These are phyloP conservation scores for Micoletzkya japonica DNA, from an alignment of 2,888 invertebrate genomes.

Conservation along the genomic window DNA sequence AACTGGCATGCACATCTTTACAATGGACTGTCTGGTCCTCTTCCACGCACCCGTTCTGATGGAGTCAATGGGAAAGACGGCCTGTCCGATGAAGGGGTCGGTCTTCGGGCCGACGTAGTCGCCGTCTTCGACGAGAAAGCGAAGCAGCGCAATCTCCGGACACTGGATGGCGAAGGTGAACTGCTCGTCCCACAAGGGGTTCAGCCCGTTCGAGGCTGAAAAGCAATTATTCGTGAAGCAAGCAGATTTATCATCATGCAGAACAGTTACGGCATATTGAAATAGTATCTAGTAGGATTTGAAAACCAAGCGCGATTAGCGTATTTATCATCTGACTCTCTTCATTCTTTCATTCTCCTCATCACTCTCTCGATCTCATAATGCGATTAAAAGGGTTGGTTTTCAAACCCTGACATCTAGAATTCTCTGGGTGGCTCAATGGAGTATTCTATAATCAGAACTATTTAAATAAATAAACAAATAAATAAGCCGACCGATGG, in stretches of 20 bases:
- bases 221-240: constrained; percentile 31
- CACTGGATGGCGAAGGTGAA: constrained; percentile 81
- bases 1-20: no score
- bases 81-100: constrained; percentile 91
- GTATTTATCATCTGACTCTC: no score
- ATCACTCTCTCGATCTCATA: no score
- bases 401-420: no score
- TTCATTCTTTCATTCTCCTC: no score
- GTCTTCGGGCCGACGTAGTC: constrained; percentile 89
- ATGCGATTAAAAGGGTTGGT: no score
- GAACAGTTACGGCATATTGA: neutral
- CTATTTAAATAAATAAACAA: constrained; percentile 5
- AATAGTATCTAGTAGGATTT: no score
- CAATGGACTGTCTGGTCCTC: no score
- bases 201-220: constrained; percentile 87
- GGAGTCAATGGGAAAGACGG: constrained; percentile 79
- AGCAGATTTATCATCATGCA: no score
- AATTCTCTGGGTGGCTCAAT: no score
- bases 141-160: constrained; percentile 79
- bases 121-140: constrained; percentile 82
- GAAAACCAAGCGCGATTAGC: no score
- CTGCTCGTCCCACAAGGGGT: constrained; percentile 87
- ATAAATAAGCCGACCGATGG: constrained; percentile 74
- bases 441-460: no score
- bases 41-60: constrained; percentile 46